phyloP scores from a whole-genome alignment of 2,797 vertebrate species.

The Rousettus madagascariensis region DNA sequence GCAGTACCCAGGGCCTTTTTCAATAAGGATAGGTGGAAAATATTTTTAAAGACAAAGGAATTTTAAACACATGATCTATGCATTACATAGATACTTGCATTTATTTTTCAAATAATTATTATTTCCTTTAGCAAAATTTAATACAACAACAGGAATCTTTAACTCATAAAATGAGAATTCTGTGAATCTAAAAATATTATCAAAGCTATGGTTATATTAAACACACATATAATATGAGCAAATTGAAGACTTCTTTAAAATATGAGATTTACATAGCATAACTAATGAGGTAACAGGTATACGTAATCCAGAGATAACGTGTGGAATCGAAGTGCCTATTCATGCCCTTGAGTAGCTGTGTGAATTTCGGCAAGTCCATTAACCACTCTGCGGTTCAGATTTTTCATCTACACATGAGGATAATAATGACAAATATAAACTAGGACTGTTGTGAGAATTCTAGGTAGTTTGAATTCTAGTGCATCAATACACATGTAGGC shows the following conservation, averaged over 20 bases:
- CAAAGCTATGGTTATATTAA: neutral
- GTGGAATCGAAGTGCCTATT: neutral
- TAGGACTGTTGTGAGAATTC: neutral
- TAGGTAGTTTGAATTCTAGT: neutral
- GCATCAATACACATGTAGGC: neutral
- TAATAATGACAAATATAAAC: neutral
- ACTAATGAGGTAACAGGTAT: neutral
- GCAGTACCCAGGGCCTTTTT: neutral
- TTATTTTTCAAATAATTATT: neutral
- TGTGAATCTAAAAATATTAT: neutral
- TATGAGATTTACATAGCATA: neutral
- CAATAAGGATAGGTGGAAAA: neutral
- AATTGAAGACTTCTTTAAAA: neutral
- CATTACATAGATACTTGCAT: neutral
- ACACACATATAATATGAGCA: neutral
- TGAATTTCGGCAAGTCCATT: neutral
- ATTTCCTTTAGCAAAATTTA: neutral
- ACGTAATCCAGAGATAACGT: neutral
- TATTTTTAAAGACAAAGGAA: neutral
- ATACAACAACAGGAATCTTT: neutral
- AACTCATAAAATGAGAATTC: neutral
- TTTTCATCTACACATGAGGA: neutral
- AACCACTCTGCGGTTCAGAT: neutral
- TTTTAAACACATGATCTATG: neutral
- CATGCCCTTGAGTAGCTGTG: neutral